These are phyloP conservation scores for Epizoanthus scotinus DNA, from an alignment of 92 coral and sea anemone species.

Conservation along the genomic window DNA sequence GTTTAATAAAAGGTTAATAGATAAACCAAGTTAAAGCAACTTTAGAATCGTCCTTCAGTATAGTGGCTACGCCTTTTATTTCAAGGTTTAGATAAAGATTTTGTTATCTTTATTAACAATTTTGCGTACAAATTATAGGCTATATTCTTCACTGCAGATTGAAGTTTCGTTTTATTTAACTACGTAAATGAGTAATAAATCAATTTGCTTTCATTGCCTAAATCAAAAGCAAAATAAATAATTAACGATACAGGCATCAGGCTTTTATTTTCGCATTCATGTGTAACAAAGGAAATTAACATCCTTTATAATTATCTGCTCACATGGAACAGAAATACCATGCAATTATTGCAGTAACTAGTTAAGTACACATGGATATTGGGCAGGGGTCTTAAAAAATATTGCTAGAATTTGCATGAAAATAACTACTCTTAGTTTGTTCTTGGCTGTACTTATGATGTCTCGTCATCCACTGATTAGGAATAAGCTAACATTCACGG, in stretches of 20 bases:
- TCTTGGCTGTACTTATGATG: constrained; percentile 8
- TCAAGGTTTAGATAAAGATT: neutral
- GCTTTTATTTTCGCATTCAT: constrained; percentile 18
- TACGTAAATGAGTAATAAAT: constrained; percentile 29
- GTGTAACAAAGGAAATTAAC: constrained; percentile 24
- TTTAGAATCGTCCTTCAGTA: too few relatives aligned
- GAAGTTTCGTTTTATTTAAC: constrained; percentile 9
- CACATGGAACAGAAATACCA: constrained; percentile 16
- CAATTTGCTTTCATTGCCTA: constrained; percentile 34
- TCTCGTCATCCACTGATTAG: neutral
- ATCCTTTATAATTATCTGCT: constrained; percentile 4
- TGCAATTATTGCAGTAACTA: constrained; percentile 27
- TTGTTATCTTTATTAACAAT: neutral
- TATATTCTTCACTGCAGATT: neutral
- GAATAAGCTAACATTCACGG: neutral
- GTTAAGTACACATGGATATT: constrained; percentile 2
- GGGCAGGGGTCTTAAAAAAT: neutral
- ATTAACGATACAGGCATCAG: constrained; percentile 30
- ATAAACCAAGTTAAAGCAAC: too few relatives aligned
- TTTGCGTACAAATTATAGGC: neutral
- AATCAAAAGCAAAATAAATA: constrained; percentile 19
- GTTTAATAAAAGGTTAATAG: too few relatives aligned
- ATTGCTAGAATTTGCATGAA: constrained; percentile 36
- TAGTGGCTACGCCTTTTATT: neutral
- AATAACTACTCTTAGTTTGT: constrained; percentile 12